Evolutionary conservation across 1,140 invertebrate genomes (phyloP), one percentile per base, ranked within the genome.

Genomic region (Copidosoma floridanum): DNA sequence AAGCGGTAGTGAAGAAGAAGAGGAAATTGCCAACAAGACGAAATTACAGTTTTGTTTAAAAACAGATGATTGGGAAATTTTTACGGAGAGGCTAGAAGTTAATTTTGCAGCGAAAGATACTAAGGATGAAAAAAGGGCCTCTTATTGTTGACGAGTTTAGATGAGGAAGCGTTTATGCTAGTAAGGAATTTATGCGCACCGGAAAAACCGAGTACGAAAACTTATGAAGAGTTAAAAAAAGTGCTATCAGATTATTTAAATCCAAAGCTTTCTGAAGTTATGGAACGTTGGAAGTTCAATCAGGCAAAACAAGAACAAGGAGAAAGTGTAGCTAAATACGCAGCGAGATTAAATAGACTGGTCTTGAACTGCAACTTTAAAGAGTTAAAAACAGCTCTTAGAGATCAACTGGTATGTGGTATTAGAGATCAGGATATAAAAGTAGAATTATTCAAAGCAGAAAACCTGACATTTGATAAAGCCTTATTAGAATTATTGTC

Each of bases 51-150:
- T n/a, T n/a, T n/a, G n/a, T n/a, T n/a, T n/a, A n/a, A n/a, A n/a
- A n/a, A n/a, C n/a, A n/a, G n/a, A n/a, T n/a, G 55, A 23, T 0
- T 77, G 74, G 72, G 74, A 79, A 60, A 67, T 73, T 35, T n/a
- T n/a, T n/a, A n/a, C n/a, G n/a, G n/a, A n/a, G n/a, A n/a, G n/a
- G n/a, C n/a, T n/a, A n/a, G n/a, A n/a, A n/a, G n/a, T n/a, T n/a
- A n/a, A n/a, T n/a, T n/a, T n/a, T n/a, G n/a, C n/a, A n/a, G n/a
- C n/a, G n/a, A n/a, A n/a, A n/a, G n/a, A n/a, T n/a, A n/a, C n/a
- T n/a, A n/a, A n/a, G n/a, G n/a, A n/a, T n/a, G 48, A 37, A 41
- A 55, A 57, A 29, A n/a, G 47, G 21, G 41, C 38, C 11, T 20
- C 41, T 7, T 14, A 1, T 2, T 44, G 23, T 24, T 46, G 7